phyloP scores from a whole-genome alignment of 2,113 vertebrate genomes.

The Chrysochloris asiatica region DNA sequence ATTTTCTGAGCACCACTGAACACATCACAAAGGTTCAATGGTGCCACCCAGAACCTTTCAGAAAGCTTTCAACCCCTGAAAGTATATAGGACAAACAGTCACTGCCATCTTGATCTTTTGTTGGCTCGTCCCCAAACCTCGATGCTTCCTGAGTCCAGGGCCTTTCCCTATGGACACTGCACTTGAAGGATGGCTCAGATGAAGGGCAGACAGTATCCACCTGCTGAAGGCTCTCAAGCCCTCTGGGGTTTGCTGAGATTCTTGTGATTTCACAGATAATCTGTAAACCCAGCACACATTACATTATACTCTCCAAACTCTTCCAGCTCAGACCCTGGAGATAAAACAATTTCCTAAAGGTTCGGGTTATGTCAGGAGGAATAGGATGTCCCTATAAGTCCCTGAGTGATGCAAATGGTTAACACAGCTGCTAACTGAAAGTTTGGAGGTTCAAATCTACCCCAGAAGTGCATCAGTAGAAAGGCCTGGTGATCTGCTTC shows the following conservation, averaged over 20 bases:
- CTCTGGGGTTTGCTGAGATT: not conserved
- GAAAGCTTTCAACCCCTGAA: constrained; percentile 30
- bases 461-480: not conserved
- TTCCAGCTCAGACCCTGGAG: not conserved
- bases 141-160: not conserved
- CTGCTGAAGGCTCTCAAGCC: not conserved
- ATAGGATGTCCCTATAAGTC: not conserved
- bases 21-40: constrained; percentile 54
- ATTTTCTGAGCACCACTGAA: constrained; percentile 52
- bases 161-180: not conserved
- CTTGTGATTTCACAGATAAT: not conserved
- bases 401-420: not conserved
- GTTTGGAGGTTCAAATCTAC: not conserved
- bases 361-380: not conserved
- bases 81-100: not conserved
- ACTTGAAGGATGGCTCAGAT: not conserved
- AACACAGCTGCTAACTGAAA: not conserved
- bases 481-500: not conserved
- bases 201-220: not conserved
- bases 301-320: not conserved
- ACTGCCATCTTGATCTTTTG: too few relatives aligned
- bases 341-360: not conserved
- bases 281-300: not conserved
- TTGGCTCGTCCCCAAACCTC: not conserved
- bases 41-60: constrained; percentile 44